phyloP scores from a whole-genome alignment of 2,888 invertebrate species.

The Caenorhabditis uteleia region DNA sequence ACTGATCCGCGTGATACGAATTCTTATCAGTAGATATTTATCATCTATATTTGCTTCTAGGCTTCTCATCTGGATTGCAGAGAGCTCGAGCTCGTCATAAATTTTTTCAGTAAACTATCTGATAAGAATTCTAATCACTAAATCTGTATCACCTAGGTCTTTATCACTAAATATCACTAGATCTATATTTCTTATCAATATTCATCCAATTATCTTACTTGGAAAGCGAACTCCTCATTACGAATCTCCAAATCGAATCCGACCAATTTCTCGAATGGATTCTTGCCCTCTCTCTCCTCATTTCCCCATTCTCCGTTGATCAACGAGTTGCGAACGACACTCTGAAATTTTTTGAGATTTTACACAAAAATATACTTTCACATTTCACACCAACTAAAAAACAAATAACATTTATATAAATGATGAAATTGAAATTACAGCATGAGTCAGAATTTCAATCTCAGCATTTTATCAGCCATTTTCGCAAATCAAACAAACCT shows the following conservation, averaged over 20 bases:
- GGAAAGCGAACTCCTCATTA: conserved; percentile 62
- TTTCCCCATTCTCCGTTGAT: conserved; percentile 60
- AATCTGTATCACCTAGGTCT: too few relatives aligned
- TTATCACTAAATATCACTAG: too few relatives aligned
- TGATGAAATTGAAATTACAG: not conserved
- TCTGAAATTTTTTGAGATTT: conserved; percentile 29
- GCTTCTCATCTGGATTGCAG: too few relatives aligned
- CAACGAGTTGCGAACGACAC: conserved; percentile 53
- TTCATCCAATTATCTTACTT: conserved; percentile 45
- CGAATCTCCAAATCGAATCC: conserved; percentile 63
- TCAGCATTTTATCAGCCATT: not conserved
- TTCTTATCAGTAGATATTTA: too few relatives aligned
- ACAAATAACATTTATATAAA: not conserved
- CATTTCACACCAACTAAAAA: not conserved
- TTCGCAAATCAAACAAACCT: conserved; percentile 28
- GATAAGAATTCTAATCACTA: not conserved
- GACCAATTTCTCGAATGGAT: conserved; percentile 57
- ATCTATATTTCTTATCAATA: too few relatives aligned
- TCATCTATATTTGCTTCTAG: too few relatives aligned
- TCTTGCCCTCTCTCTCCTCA: conserved; percentile 60
- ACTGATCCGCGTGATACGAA: too few relatives aligned
- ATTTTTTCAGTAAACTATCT: too few relatives aligned
- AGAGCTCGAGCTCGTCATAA: too few relatives aligned
- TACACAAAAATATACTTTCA: not conserved
- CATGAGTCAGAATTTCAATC: not conserved